Base-by-base conservation (phyloP, 2,888 invertebrate species). In the Cenopis cana region DNA sequence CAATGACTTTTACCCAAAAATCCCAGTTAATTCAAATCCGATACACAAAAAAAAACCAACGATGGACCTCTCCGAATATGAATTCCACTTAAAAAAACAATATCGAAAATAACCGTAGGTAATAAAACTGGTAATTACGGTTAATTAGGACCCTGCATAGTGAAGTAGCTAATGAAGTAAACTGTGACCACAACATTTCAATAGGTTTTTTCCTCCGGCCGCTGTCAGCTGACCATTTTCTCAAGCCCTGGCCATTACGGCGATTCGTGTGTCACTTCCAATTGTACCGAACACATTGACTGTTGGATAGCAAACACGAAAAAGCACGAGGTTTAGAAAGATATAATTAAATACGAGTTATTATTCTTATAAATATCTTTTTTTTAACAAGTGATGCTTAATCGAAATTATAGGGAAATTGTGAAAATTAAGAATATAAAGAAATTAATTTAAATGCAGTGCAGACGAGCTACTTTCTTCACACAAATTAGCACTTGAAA, bases 151-250 rank as follows among this genome's bases (percentile, higher is more conserved):
- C 65, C 76, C 73, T 85, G 81, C 85, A 88, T 89, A 85, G 82
- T 78, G 83, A 77, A 88, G 85, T 86, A 82, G 83, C 81, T 87
- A 90, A 89, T 88, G 87, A 86, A 87, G 84, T 87, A 86, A 91
- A 87, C 89, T 85, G 85, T 84, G 89, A 89, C 88, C 89, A 91
- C 86, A 87, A 89, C 88, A 89, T 81, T 85, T 82, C 85, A 89
- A 89, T 89, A 88, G 83, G 76, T 76, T 79, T 82, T 81, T 80
- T 76, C 79, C 81, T 74, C 78, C 78, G 81, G 79, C 78, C 79
- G 81, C 79, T 73, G 74, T 41, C 91, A 90, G 84, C 81, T 89
- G 89, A 74, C 65, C 41, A 14, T 49, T 80, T 85, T 91, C 91
- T 75, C 90, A 89, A 49, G 65, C 77, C 80, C 73, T 68, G 60